phyloP scores from a whole-genome alignment of 2,888 invertebrate species.

The Chymomyza fuscimana region DNA sequence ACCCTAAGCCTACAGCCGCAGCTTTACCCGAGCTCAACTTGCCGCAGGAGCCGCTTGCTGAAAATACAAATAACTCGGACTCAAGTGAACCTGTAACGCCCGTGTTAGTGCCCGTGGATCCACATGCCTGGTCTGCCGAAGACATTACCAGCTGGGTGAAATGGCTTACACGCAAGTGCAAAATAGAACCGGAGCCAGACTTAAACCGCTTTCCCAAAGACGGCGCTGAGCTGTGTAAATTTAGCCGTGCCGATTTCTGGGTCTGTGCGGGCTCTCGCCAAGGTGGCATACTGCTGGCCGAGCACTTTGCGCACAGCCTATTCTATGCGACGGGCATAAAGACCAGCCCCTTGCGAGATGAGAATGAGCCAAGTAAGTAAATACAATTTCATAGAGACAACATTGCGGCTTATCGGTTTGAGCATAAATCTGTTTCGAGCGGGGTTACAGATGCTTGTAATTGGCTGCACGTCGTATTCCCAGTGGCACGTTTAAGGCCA shows the following conservation, averaged over 20 bases:
- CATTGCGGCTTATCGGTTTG: conserved; percentile 9
- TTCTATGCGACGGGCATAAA: conserved; percentile 83
- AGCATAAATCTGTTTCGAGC: conserved; percentile 56
- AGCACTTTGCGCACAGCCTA: conserved; percentile 83
- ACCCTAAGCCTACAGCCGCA: background rate
- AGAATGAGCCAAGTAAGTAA: conserved; percentile 80
- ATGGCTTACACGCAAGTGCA: conserved; percentile 83
- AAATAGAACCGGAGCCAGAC: conserved; percentile 82
- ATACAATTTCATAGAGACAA: background rate
- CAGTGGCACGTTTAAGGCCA: conserved; percentile 57
- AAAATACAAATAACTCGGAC: conserved; percentile 31
- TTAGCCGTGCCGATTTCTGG: conserved; percentile 84
- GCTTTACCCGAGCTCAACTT: background rate
- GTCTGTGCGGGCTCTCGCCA: conserved; percentile 80
- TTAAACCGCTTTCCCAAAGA: conserved; percentile 81
- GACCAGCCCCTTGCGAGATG: conserved; percentile 82
- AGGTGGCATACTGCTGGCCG: conserved; percentile 82
- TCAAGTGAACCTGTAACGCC: conserved; percentile 46
- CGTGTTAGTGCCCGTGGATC: conserved; percentile 81
- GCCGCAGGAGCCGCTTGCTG: conserved; percentile 1
- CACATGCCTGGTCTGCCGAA: conserved; percentile 83
- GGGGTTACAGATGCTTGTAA: conserved; percentile 63
- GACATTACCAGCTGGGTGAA: conserved; percentile 84
- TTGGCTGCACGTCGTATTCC: conserved; percentile 65
- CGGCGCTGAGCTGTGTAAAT: conserved; percentile 82